These are phyloP conservation scores for Holothuria glaberrima DNA, from an alignment of 35 echinoderm and acorn worm genomes.

Conservation along the genomic window DNA sequence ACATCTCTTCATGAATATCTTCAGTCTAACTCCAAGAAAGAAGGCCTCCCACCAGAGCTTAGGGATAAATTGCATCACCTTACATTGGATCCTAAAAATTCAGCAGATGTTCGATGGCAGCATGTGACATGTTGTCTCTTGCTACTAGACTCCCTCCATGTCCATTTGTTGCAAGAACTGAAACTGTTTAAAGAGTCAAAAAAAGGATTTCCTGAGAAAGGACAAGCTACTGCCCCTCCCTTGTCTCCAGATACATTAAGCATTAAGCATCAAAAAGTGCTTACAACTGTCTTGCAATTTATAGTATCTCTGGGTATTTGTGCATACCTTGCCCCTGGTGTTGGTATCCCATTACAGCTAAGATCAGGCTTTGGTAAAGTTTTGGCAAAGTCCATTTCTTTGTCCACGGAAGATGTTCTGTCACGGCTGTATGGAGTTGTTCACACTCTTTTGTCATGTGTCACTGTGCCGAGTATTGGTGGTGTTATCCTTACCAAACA, in stretches of 20 bases:
- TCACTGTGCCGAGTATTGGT: slow-evolving; percentile 67
- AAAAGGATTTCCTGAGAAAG: slow-evolving; percentile 12
- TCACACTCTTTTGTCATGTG: slow-evolving; percentile 64
- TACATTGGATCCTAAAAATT: neutral
- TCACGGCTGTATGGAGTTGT: slow-evolving; percentile 63
- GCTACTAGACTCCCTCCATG: slow-evolving; percentile 51
- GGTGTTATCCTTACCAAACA: slow-evolving; percentile 82
- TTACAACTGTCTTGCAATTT: slow-evolving; percentile 78
- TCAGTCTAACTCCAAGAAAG: neutral
- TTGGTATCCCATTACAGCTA: slow-evolving; percentile 82
- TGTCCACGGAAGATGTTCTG: slow-evolving; percentile 5
- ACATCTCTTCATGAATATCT: slow-evolving; percentile 40
- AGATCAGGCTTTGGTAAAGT: slow-evolving; percentile 71
- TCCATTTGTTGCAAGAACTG: slow-evolving; percentile 34
- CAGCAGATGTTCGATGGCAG: slow-evolving; percentile 49
- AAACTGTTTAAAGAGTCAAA: slow-evolving; percentile 47
- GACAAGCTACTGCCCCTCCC: slow-evolving; percentile 28
- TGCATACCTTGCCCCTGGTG: slow-evolving; percentile 72
- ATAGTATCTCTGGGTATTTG: slow-evolving; percentile 79
- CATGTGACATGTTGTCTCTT: slow-evolving; percentile 62
- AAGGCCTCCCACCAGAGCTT: neutral
- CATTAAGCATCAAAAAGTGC: slow-evolving; percentile 68
- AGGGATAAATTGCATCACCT: neutral
- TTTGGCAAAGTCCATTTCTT: neutral
- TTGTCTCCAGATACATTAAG: slow-evolving; percentile 78